Evolutionary conservation across 2,113 vertebrate genomes (phyloP).

Genomic region (Microtus ochrogaster): DNA sequence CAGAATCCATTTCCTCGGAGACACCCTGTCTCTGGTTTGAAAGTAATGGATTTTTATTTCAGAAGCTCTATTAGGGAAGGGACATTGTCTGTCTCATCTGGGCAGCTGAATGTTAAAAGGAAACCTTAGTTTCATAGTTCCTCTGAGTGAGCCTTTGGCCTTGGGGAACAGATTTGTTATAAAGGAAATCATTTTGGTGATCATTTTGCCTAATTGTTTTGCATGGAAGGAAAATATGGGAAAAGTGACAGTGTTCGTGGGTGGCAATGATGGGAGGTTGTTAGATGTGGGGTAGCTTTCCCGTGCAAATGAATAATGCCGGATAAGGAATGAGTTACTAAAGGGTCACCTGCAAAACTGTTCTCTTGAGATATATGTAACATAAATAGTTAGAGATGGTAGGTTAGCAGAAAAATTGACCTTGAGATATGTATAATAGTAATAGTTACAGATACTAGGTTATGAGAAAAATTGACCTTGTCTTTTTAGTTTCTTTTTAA

Average conservation of each 20-base stretch:
- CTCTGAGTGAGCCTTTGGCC: not conserved
- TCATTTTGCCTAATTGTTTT: conserved; percentile 22
- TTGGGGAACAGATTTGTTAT: not conserved
- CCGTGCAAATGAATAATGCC: not conserved
- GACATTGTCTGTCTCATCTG: not conserved
- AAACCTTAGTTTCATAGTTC: conserved; percentile 46
- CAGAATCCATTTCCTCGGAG: conserved; percentile 65
- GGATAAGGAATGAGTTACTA: not conserved
- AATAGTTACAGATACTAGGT: not conserved
- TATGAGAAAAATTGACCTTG: conserved; percentile 20
- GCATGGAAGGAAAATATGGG: not conserved
- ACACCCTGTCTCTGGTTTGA: conserved; percentile 28
- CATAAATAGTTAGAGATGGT: conserved; percentile 1
- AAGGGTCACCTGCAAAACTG: not conserved
- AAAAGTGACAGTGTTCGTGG: not conserved
- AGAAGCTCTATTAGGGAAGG: conserved; percentile 36
- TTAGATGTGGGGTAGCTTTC: not conserved
- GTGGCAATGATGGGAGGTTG: not conserved
- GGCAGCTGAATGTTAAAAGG: conserved; percentile 38
- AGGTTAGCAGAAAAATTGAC: not conserved
- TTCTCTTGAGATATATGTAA: not conserved
- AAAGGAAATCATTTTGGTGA: conserved; percentile 2
- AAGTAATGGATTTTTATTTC: conserved; percentile 66
- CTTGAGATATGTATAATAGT: not conserved
- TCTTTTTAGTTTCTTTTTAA: not conserved